phyloP scores from a whole-genome alignment of 1,140 invertebrate genomes.

The Goniozus legneri region DNA sequence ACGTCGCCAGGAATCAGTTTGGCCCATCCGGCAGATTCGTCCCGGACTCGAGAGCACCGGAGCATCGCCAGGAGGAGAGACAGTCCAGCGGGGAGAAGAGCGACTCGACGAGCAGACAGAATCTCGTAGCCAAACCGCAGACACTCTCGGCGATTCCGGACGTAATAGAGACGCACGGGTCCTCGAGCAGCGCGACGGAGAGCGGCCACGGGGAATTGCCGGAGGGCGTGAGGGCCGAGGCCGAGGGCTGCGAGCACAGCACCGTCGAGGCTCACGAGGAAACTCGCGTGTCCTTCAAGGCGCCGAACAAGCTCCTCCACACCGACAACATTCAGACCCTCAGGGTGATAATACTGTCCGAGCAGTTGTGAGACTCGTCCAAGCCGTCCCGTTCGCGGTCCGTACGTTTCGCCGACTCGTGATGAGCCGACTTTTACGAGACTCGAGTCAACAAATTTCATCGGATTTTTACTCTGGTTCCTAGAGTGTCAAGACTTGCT shows the following conservation, averaged over 20 bases:
- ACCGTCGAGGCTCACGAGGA: conserved; percentile 36
- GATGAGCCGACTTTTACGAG: not conserved
- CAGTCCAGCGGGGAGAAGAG: no score
- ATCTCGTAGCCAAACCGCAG: no score
- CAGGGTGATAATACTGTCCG: conserved; percentile 51
- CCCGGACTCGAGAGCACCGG: no score
- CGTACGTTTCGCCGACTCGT: not conserved
- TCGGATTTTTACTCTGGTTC: no score
- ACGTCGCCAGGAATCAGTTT: no score
- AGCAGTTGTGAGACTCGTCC: conserved; percentile 45
- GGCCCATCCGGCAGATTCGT: no score
- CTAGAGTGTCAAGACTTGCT: no score
- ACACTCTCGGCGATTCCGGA: conserved; percentile 37
- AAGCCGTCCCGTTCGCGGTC: conserved; percentile 3
- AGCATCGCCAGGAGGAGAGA: no score
- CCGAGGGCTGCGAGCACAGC: conserved; percentile 49
- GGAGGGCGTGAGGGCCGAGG: conserved; percentile 45
- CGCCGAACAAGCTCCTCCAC: conserved; percentile 33
- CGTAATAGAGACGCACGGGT: conserved; percentile 37
- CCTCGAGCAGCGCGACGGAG: not conserved
- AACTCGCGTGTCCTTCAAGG: conserved; percentile 35
- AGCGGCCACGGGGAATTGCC: conserved; percentile 11
- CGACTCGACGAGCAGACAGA: no score
- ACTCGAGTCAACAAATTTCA: no score
- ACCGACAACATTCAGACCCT: conserved; percentile 50